Evolutionary conservation across 1,140 invertebrate genomes (phyloP).

Genomic region (Bombus fervidus): DNA sequence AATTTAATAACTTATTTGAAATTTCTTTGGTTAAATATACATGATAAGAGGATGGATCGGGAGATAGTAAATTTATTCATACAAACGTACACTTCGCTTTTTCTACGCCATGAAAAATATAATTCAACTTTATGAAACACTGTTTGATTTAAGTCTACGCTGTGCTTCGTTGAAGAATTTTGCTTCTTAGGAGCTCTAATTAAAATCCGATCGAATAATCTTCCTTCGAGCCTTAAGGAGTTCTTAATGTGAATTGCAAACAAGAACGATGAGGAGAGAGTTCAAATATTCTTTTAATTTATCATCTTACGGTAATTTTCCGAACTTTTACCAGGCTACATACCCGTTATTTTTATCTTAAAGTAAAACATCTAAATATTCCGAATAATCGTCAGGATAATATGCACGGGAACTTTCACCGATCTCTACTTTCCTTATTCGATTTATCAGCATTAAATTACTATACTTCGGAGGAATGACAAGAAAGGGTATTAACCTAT

Average conservation of each 20-base stretch:
- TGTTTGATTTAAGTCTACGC: neutral
- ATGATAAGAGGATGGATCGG: neutral
- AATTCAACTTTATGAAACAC: neutral
- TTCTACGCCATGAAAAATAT: neutral
- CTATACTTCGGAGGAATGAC: neutral
- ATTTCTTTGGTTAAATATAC: neutral
- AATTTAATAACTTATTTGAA: neutral
- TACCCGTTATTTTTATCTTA: neutral
- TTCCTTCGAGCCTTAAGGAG: neutral
- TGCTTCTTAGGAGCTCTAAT: neutral
- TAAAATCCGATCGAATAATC: slow-evolving; percentile 23
- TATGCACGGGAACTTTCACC: neutral
- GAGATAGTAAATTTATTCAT: neutral
- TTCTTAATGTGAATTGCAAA: slow-evolving; percentile 9
- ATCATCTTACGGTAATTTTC: neutral
- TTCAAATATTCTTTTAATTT: slow-evolving; percentile 14
- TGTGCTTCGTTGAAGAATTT: neutral
- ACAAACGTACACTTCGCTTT: neutral
- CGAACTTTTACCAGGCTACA: neutral
- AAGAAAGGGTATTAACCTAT: neutral
- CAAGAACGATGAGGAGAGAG: neutral
- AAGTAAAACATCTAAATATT: neutral
- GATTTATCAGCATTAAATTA: neutral
- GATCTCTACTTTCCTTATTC: neutral
- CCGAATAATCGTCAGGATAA: neutral